A percentile compares a stretch with the other conserved stretches of the same genome.
Evolutionary conservation across 2,797 vertebrate genomes (phyloP).

Genomic region (Hydrolagus colliei): DNA sequence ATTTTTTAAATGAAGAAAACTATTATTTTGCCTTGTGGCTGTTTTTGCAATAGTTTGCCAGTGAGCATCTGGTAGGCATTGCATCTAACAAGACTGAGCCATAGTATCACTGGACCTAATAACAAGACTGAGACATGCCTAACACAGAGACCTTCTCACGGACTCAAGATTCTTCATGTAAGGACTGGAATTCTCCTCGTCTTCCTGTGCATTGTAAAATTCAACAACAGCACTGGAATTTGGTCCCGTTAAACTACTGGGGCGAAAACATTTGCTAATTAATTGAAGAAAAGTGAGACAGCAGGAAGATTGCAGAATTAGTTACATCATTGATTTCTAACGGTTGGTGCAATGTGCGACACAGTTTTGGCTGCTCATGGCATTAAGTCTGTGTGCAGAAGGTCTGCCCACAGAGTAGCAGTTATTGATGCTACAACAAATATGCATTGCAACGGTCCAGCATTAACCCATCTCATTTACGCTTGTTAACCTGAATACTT

Average conservation of each 20-base stretch:
- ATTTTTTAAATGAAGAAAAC: neutral
- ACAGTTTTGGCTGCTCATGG: neutral
- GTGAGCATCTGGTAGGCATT: neutral
- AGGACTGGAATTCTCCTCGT: too few relatives aligned
- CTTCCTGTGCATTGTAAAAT: neutral
- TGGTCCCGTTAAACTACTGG: neutral
- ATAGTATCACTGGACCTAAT: neutral
- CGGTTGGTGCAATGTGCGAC: neutral
- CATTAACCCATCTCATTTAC: neutral
- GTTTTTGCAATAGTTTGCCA: neutral
- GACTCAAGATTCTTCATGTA: too few relatives aligned
- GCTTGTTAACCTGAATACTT: constrained; percentile 21
- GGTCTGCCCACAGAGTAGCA: too few relatives aligned
- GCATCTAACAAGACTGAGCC: neutral
- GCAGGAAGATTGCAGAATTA: neutral
- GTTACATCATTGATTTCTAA: neutral
- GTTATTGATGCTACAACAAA: constrained; percentile 14
- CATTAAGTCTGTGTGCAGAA: neutral
- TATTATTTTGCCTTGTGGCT: neutral
- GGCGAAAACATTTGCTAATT: neutral
- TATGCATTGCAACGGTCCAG: neutral
- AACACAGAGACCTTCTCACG: neutral
- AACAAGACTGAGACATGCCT: neutral
- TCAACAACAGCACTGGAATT: neutral
- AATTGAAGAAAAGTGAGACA: neutral